Evolutionary conservation across 2,797 vertebrate species (phyloP).

Genomic region (Euphonia xanthogaster): DNA sequence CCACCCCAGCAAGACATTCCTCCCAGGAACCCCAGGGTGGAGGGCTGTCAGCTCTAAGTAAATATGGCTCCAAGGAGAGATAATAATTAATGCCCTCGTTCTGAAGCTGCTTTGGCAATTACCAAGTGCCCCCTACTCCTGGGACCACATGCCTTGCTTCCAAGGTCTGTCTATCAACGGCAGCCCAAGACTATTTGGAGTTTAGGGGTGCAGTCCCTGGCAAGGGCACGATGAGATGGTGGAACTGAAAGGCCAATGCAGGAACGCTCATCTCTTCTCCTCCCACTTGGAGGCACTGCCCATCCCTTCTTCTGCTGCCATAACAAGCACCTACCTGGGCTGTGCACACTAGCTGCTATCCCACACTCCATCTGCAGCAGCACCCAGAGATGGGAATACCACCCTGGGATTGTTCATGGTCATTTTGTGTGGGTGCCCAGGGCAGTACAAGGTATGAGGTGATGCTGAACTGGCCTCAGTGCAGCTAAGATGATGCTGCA

Average conservation of each 20-base stretch:
- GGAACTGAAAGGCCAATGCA: accelerated
- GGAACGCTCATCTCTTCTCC: not conserved
- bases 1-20: not conserved
- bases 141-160: not conserved
- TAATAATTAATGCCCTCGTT: not conserved
- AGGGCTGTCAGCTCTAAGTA: not conserved
- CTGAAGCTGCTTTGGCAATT: not conserved
- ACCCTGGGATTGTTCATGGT: not conserved
- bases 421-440: not conserved
- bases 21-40: not conserved
- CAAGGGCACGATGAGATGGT: not conserved
- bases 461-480: not conserved
- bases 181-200: not conserved
- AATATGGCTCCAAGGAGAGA: not conserved
- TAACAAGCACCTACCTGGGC: not conserved
- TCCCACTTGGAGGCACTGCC: not conserved
- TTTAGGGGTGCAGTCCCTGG: not conserved
- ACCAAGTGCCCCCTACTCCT: not conserved
- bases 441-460: accelerated
- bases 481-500: not conserved
- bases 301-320: not conserved
- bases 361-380: not conserved
- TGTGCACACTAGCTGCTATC: accelerated
- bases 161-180: not conserved
- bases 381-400: not conserved